phyloP scores from a whole-genome alignment of 2,888 invertebrate genomes.

The Neoascia interrupta region DNA sequence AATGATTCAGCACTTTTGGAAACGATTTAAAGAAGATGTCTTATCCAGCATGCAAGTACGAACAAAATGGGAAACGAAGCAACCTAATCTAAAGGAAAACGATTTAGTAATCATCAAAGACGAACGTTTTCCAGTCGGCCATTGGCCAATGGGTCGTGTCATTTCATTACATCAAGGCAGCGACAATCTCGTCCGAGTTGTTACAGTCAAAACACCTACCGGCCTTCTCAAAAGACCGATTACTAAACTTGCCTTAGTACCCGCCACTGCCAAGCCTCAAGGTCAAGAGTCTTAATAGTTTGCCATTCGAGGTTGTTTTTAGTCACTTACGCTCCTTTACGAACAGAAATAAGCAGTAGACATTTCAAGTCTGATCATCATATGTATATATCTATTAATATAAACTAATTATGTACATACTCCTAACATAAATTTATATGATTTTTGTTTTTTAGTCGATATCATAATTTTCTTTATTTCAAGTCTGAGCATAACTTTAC shows the following conservation, averaged over 20 bases:
- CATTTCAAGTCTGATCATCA: neutral
- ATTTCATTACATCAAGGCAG: neutral
- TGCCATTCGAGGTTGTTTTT: too few species aligned
- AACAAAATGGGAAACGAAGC: too few species aligned
- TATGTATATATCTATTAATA: neutral
- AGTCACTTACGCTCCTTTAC: neutral
- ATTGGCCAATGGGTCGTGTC: conserved; percentile 5
- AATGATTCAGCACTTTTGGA: conserved; percentile 1
- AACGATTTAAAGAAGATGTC: neutral
- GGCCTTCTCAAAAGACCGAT: neutral
- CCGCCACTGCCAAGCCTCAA: neutral
- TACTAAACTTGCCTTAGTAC: neutral
- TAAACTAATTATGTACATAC: neutral
- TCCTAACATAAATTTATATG: too few species aligned
- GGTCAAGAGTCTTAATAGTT: too few species aligned
- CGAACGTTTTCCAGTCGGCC: neutral
- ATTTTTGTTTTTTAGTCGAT: too few species aligned
- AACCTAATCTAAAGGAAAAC: too few species aligned
- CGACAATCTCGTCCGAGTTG: conserved; percentile 4
- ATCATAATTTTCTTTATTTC: too few species aligned
- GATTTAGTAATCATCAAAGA: conserved; percentile 8
- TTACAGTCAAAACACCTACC: neutral
- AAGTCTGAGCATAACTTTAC: neutral
- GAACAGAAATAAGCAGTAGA: neutral
- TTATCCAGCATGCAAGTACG: too few species aligned